Base-by-base conservation (phyloP, 2,113 vertebrate genomes). In the Percina caprodes region DNA sequence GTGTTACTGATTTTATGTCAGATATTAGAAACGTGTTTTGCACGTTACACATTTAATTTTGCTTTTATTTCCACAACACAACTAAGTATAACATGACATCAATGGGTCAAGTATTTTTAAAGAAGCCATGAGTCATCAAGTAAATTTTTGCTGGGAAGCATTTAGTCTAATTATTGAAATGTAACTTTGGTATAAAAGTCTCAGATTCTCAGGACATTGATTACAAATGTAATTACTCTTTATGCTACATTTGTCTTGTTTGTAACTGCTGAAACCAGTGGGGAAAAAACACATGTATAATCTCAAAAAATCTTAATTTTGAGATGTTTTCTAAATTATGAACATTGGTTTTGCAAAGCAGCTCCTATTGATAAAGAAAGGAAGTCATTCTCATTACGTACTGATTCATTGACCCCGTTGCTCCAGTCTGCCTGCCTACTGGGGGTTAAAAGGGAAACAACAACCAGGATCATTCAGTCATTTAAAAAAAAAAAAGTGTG, bases 171-270 rank as follows among this genome's bases (percentile, higher is more conserved):
- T 51, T 6, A 23, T 55, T 6, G 49, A 30, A 48, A 15, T 33
- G 10, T 69, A 23, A 46, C 23, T 62, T 33, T 58, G 42, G 4
- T 24, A 35, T 54, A 39, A 51, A 58, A 21, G n/a, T n/a, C 59
- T 42, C 0, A 33, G 59, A 59, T 16, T 73, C 80, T 82, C 79
- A 81, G 69, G 74, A 85, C 30, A 58, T 61, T 67, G 1, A 65
- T 39, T 24, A 26, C 62, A 56, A 54, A 26, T 54, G 55, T 73
- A 11, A 72, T 19, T 14, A 56, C 18, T 70, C 69, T 56, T 79
- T 11, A n/a, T 78, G 62, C 35, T 74, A 9, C 0, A 58, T 48
- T 30, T 74, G 14, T 79, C 30, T 48, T 30, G 61, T 46, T 12
- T 75, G 33, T 54, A 62, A 52, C 59, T 33, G 56, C 24, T 35